Evolutionary conservation across 1,140 invertebrate genomes (phyloP).

Genomic region (Drosophila athabasca): DNA sequence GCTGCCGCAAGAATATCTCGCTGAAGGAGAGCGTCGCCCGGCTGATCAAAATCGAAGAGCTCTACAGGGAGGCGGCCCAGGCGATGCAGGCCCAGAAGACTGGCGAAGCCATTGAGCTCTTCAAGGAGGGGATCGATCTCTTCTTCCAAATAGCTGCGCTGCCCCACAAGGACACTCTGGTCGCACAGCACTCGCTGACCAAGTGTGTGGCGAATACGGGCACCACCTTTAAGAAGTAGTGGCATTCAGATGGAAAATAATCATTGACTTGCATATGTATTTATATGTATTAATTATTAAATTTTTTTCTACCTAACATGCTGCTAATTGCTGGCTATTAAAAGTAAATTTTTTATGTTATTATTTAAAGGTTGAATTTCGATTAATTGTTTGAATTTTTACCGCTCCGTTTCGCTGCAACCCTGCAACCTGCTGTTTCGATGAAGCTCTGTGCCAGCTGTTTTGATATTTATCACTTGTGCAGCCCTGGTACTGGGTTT

Average conservation of each 20-base stretch:
- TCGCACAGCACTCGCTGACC: constrained; percentile 86
- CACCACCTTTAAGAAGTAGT: constrained; percentile 69
- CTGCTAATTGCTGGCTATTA: not conserved
- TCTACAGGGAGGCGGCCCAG: constrained; percentile 84
- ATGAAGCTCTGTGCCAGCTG: no score
- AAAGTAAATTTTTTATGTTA: not conserved
- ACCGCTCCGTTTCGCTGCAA: not conserved
- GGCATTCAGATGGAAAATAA: not conserved
- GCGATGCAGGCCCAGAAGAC: constrained; percentile 83
- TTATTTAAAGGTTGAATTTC: not conserved
- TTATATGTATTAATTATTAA: constrained; percentile 22
- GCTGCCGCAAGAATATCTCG: constrained; percentile 85
- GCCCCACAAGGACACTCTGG: constrained; percentile 85
- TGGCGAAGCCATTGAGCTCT: constrained; percentile 80
- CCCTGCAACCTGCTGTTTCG: no score
- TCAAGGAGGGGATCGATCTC: constrained; percentile 84
- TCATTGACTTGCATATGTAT: constrained; percentile 4
- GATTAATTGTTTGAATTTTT: not conserved
- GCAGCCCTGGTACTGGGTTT: not conserved
- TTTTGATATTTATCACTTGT: no score
- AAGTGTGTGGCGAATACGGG: constrained; percentile 85
- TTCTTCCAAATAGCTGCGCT: constrained; percentile 85
- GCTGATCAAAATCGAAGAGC: constrained; percentile 84
- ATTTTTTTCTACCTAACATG: constrained; percentile 37
- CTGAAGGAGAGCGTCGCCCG: constrained; percentile 84